Evolutionary conservation across 2,888 invertebrate genomes (phyloP).

Genomic region (Ctena decussata): DNA sequence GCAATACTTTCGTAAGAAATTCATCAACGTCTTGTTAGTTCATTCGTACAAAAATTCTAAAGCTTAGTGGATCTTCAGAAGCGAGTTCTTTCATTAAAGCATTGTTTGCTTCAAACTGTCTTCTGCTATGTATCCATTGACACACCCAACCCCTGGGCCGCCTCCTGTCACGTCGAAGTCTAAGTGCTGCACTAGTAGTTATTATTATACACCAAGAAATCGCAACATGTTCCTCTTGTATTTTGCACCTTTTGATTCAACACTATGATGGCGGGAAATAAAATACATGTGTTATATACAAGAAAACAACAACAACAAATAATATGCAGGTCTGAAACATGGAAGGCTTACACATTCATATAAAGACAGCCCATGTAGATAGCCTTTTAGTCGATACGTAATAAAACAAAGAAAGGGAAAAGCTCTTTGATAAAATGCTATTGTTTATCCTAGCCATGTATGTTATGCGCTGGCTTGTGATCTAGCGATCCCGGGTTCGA

Average conservation of each 20-base stretch:
- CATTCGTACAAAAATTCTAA: slow-evolving; percentile 32
- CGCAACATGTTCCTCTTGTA: background rate
- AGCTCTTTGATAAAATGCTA: no score
- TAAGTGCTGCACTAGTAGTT: background rate
- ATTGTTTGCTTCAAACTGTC: slow-evolving; percentile 4
- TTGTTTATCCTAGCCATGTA: no score
- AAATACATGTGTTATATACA: background rate
- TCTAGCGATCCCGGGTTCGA: no score
- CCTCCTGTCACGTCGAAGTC: background rate
- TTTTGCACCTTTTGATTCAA: background rate
- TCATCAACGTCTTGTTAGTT: slow-evolving; percentile 26
- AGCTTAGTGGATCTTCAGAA: slow-evolving; percentile 24
- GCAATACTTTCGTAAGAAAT: slow-evolving; percentile 17
- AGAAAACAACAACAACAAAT: background rate
- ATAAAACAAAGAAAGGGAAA: no score
- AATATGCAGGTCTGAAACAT: background rate
- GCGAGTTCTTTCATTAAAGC: slow-evolving; percentile 21
- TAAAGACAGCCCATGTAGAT: background rate
- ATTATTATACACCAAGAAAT: background rate
- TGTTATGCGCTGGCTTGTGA: no score
- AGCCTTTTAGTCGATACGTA: background rate
- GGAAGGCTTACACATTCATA: background rate
- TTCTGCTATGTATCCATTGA: slow-evolving; percentile 9
- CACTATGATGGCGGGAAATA: background rate
- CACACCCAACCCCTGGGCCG: background rate